Base-by-base conservation (phyloP, 2,888 invertebrate genomes). In the Idaea dimidiata region DNA sequence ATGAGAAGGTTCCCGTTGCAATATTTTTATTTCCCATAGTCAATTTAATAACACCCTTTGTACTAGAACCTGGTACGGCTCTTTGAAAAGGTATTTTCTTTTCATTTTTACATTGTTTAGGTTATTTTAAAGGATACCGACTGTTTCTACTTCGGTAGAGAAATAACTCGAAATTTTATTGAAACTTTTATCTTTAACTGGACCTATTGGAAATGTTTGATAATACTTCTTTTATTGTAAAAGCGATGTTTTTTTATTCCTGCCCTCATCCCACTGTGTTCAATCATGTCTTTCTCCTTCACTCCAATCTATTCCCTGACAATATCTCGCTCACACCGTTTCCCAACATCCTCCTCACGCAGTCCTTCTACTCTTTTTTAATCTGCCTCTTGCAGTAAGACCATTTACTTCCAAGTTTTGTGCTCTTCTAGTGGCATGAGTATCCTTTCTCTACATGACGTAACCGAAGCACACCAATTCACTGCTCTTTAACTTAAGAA, bases 11-110 rank as follows among this genome's bases (percentile, higher is more conserved):
- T 70, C 73, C 74, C 76, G 73, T 69, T 75, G 79, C 81, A 75
- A 85, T 83, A 83, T 84, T 85, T 87, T 84, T 78, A 80, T 83
- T 82, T 81, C 77, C 71, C 80, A 81, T 79, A 75, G 74, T 73
- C 76, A 79, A 84, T 84, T 82, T 84, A 79, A 84, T 85, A 82
- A 79, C 79, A 79, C 72, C 75, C 76, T 78, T 79, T 81, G 77
- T 76, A 67, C 69, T 64, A 59, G 62, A 61, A 59, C 57, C 65
- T 53, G 68, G 64, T 67, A 64, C 65, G 8, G 14, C 43, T 43
- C 43, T 43, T 43, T 69, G 69, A 63, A 65, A 64, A 66, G 65
- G 71, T 75, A 69, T 72, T 75, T 71, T 67, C 66, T 66, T 72
- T 72, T 67, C 62, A 65, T 67, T 68, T 61, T 62, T 66, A 60